These are phyloP conservation scores for Enteromius treurensis DNA, from an alignment of 2,797 vertebrate genomes.

Conservation along the genomic window DNA sequence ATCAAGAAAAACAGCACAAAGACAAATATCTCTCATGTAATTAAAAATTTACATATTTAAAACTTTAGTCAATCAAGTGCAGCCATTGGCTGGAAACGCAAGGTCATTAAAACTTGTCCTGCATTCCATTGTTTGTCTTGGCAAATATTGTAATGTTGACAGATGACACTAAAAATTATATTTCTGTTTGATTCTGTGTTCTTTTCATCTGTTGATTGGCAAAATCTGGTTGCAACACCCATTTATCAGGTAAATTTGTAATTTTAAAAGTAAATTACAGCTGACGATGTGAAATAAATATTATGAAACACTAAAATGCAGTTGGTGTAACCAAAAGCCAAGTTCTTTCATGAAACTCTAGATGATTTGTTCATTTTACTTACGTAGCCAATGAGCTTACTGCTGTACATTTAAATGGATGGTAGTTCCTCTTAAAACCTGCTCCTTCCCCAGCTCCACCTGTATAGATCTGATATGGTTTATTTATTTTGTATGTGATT, in stretches of 20 bases:
- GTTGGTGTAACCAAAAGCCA: background rate
- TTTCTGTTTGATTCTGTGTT: background rate
- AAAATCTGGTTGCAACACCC: background rate
- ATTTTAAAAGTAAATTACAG: background rate
- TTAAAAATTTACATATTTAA: background rate
- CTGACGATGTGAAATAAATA: background rate
- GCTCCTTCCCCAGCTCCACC: background rate
- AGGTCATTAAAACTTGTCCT: background rate
- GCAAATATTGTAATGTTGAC: background rate
- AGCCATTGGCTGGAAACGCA: background rate
- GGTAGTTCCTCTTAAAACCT: background rate
- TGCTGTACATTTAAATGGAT: background rate
- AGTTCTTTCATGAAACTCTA: no score
- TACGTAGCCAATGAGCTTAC: background rate
- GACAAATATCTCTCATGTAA: background rate
- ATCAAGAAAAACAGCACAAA: background rate
- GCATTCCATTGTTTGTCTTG: background rate
- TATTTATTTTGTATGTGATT: background rate
- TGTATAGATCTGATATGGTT: background rate
- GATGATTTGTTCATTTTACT: background rate
- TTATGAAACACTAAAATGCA: no score
- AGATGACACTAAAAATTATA: background rate
- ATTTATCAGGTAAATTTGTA: background rate
- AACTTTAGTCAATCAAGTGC: background rate
- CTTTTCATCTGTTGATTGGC: background rate